These are phyloP conservation scores for Caenorhabditis remanei DNA, from an alignment of 1,140 invertebrate species.

Conservation along the genomic window DNA sequence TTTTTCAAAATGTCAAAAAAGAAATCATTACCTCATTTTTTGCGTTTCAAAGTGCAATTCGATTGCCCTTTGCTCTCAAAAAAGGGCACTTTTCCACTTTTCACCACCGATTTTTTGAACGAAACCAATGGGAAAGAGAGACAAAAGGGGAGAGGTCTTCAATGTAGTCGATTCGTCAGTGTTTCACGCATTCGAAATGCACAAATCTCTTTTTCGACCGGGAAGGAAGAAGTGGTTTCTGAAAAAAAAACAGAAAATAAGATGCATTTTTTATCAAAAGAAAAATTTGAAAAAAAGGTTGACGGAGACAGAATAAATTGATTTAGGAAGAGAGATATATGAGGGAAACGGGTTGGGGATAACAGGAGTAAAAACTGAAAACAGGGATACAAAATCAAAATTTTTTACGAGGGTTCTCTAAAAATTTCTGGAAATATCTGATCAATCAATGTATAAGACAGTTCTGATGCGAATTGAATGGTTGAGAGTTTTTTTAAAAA, in stretches of 20 bases:
- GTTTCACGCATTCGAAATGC: constrained; percentile 52
- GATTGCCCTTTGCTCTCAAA: background rate
- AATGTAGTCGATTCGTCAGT: background rate
- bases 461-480: no score
- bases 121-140: background rate
- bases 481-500: no score
- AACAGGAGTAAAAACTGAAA: background rate
- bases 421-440: no score
- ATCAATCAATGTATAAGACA: no score
- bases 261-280: constrained; percentile 19
- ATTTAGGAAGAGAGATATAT: background rate
- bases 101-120: background rate
- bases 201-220: background rate
- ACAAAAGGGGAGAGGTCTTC: background rate
- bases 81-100: constrained; percentile 1
- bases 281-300: background rate
- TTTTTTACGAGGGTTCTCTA: no score
- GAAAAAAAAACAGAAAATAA: constrained; percentile 7
- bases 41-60: background rate
- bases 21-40: background rate
- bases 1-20: background rate
- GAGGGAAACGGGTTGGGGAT: background rate
- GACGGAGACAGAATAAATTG: background rate
- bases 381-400: no score
- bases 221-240: background rate